Evolutionary conservation across 2,113 vertebrate species (phyloP).

Genomic region (Sapajus apella): DNA sequence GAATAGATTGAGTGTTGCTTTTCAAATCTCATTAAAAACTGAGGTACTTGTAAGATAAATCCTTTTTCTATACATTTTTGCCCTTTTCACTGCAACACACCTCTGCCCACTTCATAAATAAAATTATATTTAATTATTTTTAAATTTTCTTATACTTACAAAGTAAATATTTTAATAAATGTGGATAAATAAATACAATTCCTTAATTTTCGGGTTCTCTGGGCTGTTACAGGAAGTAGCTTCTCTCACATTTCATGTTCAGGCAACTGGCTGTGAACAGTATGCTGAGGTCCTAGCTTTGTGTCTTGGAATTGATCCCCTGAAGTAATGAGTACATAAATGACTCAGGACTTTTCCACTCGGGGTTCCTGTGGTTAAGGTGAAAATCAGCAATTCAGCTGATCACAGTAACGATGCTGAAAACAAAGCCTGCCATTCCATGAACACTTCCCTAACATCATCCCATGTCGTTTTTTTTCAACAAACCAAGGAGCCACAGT

Average conservation of each 20-base stretch:
- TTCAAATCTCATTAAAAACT: background rate
- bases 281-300: background rate
- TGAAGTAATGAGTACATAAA: background rate
- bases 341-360: background rate
- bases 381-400: background rate
- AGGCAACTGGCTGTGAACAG: background rate
- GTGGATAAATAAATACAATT: background rate
- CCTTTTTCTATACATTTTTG: background rate
- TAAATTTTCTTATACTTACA: background rate
- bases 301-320: background rate
- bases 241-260: background rate
- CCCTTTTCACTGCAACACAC: too few relatives aligned
- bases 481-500: fast-evolving
- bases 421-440: fast-evolving
- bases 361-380: background rate
- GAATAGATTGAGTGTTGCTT: background rate
- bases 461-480: background rate
- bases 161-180: background rate
- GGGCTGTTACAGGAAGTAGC: background rate
- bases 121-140: background rate
- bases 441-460: background rate
- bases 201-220: background rate
- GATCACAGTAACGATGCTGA: fast-evolving
- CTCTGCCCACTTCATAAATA: background rate
- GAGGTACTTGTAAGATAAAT: background rate